Conservation (phyloP, 2,113 vertebrate genomes). For the Etia nguti region DNA sequence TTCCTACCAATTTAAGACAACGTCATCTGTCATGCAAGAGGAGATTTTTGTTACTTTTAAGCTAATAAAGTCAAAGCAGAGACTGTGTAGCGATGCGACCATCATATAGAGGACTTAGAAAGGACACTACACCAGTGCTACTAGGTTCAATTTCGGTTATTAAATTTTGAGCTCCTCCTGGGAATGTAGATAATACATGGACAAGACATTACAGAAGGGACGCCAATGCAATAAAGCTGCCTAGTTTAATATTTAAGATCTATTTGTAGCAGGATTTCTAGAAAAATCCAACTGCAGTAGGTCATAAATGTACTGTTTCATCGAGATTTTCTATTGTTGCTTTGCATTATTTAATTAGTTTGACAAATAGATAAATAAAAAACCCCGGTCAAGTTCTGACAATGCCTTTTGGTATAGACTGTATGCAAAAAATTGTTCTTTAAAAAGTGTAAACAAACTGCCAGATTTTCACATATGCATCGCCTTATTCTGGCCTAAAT, state of each 20-base stretch:
- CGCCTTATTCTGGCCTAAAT: not conserved
- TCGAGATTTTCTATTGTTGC: not conserved
- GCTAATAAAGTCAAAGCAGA: constrained; percentile 1
- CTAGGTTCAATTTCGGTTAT: constrained; percentile 18
- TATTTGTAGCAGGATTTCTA: not conserved
- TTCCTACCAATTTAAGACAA: not conserved
- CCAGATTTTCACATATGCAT: not conserved
- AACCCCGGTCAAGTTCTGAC: fast-evolving
- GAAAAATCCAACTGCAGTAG: not conserved
- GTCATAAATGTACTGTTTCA: not conserved
- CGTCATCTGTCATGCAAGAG: not conserved
- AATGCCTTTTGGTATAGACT: not conserved
- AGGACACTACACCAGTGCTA: not conserved
- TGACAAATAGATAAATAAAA: not conserved
- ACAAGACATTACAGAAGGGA: not conserved
- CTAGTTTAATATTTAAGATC: constrained; percentile 32
- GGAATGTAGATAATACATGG: not conserved
- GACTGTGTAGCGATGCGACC: not conserved
- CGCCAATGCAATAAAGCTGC: constrained; percentile 19
- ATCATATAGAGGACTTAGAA: not conserved
- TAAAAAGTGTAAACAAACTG: not conserved
- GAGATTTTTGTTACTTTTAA: not conserved
- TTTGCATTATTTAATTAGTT: not conserved
- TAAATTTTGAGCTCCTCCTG: constrained; percentile 11
- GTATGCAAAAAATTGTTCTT: not conserved